Base-by-base conservation (phyloP, 1,140 invertebrate species). In the Trichomalopsis sarcophagae region DNA sequence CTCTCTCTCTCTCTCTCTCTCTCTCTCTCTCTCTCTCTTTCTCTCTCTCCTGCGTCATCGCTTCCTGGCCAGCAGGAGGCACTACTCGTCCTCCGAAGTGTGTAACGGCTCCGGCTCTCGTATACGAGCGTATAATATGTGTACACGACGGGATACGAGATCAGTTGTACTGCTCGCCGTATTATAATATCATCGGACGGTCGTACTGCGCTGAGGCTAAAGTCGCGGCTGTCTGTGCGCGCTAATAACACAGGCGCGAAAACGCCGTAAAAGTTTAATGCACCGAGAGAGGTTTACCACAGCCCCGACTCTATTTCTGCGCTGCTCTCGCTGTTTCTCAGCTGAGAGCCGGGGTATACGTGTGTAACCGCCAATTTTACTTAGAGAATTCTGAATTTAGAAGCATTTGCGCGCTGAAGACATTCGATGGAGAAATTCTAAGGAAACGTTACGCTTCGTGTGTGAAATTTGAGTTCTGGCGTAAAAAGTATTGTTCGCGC, bases 171-270 rank as follows among this genome's bases (percentile, higher is more conserved):
- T n/a, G 21, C 21, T 44, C 21, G 44, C 17, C 9, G 75, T 55
- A 77, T 36, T 66, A 17, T 79, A 66, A 23, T 44, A 44, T 44
- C n/a, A 74, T 40, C 2, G 78, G 40, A n/a, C 73, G 33, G 3
- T 10, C 2, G 36, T 75, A 75, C 23, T 55, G 27, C 73, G 36
- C 73, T 10, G 10, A 9, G 9, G 40, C 21, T 7, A 71, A 33
- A 71, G 68, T 71, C 68, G 0, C 73, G 13, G 71, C 30, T 69
- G 23, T 27, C 27, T 27, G 3, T 44, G n/a, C 27, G 30, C 10
- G 50, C 27, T 82, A 82, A 82, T 82, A 82, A 75, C 47, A 62
- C 21, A 74, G 47, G 71, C 47, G 50, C 71, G 23, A 82, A 75
- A 62, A 62, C 27, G 30, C 47, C 71, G 69, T 82, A 82, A 82